A percentile compares a stretch with the other conserved stretches of the same genome.
Evolutionary conservation across 2,888 invertebrate species (phyloP).

Genomic region (Lepidocyrtinus sp.): DNA sequence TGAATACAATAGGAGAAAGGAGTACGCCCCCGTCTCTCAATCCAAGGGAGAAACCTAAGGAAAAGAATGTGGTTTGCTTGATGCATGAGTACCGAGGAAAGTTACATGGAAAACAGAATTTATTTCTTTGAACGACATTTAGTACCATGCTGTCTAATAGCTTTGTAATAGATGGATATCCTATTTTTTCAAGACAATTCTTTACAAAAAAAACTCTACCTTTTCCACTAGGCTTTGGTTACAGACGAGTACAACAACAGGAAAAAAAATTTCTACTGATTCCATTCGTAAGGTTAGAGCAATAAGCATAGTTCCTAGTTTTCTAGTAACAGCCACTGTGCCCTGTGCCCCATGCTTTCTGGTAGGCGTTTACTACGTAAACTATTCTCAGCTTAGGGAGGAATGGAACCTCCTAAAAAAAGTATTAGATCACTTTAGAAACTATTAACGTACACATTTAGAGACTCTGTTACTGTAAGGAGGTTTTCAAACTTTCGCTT

Average conservation of each 20-base stretch:
- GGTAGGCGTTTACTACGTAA: conserved; percentile 6
- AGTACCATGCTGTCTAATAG: conserved; percentile 46
- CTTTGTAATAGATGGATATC: conserved; percentile 50
- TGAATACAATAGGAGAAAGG: too few relatives aligned
- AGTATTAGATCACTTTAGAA: conserved; percentile 18
- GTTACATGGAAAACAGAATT: conserved; percentile 28
- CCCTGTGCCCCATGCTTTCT: not conserved
- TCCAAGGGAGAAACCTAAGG: not conserved
- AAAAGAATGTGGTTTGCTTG: too few relatives aligned
- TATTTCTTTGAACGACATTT: conserved; percentile 49
- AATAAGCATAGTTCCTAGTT: too few relatives aligned
- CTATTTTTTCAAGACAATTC: conserved; percentile 22
- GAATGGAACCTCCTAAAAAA: not conserved
- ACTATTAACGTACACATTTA: conserved; percentile 14
- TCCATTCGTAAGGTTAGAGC: not conserved
- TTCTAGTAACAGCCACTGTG: too few relatives aligned
- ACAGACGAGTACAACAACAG: conserved; percentile 6
- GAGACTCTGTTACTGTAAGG: not conserved
- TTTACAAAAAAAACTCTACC: conserved; percentile 6
- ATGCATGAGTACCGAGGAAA: not conserved
- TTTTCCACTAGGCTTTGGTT: conserved; percentile 29
- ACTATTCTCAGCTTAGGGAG: not conserved
- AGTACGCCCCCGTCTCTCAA: not conserved
- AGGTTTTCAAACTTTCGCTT: not conserved
- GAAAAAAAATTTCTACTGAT: conserved; percentile 12